Percentiles rank a stretch among this genome's conserved stretches.
Conservation (phyloP, 2,888 invertebrate genomes). For the Malthinus flaveolus region DNA sequence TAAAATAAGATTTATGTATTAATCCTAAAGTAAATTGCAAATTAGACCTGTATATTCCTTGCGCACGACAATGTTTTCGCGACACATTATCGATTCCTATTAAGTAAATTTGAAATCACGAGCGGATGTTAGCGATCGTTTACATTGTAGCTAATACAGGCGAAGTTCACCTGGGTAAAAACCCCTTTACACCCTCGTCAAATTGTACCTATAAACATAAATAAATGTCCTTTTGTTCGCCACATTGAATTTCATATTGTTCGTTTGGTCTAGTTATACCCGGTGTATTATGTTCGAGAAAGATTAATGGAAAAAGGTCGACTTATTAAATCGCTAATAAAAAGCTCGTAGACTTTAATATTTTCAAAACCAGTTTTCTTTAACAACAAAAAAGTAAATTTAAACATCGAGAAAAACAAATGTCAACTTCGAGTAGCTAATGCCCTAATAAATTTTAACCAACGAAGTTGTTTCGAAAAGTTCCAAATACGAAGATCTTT, state of each 20-base stretch:
- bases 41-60: constrained; percentile 9
- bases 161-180: constrained; percentile 10
- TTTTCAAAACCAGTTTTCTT: no score
- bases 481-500: no score
- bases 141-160: constrained; percentile 9
- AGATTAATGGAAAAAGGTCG: constrained; percentile 3
- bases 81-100: constrained; percentile 17
- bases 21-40: constrained; percentile 8
- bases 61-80: constrained; percentile 4
- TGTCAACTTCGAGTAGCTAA: no score
- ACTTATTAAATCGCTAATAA: neutral
- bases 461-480: no score
- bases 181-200: constrained; percentile 12
- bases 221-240: constrained; percentile 9
- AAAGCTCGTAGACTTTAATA: no score
- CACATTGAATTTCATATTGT: constrained; percentile 14
- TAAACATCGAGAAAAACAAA: no score
- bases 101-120: constrained; percentile 16
- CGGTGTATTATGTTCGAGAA: neutral
- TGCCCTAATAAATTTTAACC: no score
- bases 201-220: constrained; percentile 9
- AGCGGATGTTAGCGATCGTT: constrained; percentile 13
- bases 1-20: constrained; percentile 12
- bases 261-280: constrained; percentile 8
- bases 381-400: no score